A percentile compares a stretch with the other conserved stretches of the same genome.
Evolutionary conservation across 2,113 vertebrate genomes (phyloP).

Genomic region (Callipepla squamata): DNA sequence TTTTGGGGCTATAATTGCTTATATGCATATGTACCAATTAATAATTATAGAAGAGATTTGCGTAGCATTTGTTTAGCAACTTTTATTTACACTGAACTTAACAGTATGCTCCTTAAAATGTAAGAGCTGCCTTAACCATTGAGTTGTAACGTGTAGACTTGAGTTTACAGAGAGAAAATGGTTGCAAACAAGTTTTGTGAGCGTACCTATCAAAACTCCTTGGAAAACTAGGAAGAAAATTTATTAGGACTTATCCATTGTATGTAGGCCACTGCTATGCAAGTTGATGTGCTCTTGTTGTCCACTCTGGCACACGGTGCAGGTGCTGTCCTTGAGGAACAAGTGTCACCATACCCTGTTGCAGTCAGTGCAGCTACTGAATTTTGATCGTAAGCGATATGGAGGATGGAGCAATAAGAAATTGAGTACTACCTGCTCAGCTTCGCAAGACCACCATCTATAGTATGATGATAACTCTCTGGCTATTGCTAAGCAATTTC

Average conservation of each 20-base stretch:
- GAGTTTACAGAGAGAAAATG: neutral
- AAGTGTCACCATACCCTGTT: neutral
- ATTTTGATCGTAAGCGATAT: neutral
- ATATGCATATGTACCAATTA: neutral
- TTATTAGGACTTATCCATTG: fast-evolving
- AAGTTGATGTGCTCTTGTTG: neutral
- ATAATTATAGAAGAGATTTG: neutral
- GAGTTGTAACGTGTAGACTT: neutral
- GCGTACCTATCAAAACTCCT: neutral
- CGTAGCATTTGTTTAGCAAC: fast-evolving
- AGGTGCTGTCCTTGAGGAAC: neutral
- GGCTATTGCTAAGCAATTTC: neutral
- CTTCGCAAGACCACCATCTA: neutral
- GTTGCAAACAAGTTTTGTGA: neutral
- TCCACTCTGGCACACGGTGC: neutral
- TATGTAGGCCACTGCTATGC: neutral
- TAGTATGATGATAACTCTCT: neutral
- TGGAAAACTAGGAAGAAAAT: neutral
- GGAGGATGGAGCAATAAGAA: neutral
- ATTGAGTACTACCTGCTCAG: neutral
- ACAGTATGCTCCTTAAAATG: neutral
- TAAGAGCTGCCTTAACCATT: neutral
- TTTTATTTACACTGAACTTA: neutral
- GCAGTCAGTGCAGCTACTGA: too few species aligned
- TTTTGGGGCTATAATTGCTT: neutral